Conservation (phyloP, 92 coral and sea anemone genomes). For the Umimayanthus chanpuru region DNA sequence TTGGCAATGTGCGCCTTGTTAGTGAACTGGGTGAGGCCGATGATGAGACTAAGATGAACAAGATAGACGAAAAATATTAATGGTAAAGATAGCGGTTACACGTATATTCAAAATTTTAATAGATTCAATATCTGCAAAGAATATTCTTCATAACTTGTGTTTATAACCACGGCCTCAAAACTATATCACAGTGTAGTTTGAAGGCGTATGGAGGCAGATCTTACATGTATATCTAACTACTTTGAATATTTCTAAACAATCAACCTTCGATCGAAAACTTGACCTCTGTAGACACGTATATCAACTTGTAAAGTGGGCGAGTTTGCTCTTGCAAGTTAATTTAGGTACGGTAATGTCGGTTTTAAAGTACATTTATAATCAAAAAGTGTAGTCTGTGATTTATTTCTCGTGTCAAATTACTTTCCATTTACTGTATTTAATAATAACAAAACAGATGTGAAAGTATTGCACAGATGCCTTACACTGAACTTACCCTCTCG, state of each 20-base stretch:
- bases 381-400: not conserved
- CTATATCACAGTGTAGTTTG: not conserved
- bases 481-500: constrained; percentile 80
- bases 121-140: not conserved
- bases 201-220: not conserved
- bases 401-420: not conserved
- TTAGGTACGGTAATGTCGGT: not conserved
- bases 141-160: not conserved
- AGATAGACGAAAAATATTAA: not conserved
- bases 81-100: not conserved
- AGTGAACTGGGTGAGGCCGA: constrained; percentile 96
- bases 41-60: constrained; percentile 64
- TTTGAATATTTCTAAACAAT: too few relatives aligned
- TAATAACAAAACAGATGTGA: not conserved
- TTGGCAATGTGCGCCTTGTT: constrained; percentile 97
- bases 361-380: not conserved
- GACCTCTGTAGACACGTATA: not conserved
- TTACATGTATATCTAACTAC: too few relatives aligned
- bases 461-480: not conserved
- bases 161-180: not conserved
- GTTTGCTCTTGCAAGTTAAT: too few relatives aligned
- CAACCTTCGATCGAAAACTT: too few relatives aligned
- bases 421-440: too few relatives aligned
- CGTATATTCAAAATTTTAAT: not conserved
- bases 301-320: too few relatives aligned